Evolutionary conservation across 2,797 vertebrate genomes (phyloP), one percentile per base, ranked within the genome.

Genomic region (Peromyscus nudipes): DNA sequence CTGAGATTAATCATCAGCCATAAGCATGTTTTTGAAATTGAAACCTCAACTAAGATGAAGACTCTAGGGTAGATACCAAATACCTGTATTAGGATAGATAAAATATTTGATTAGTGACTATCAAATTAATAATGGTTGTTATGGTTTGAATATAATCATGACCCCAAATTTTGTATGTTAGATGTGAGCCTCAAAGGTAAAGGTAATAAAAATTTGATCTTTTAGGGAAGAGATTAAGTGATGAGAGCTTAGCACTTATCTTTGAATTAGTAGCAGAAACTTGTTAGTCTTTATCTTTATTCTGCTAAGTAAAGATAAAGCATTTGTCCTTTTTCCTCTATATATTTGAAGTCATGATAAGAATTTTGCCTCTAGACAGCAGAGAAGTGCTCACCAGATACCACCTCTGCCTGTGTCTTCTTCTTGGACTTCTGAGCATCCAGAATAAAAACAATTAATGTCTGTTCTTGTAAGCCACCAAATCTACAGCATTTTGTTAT

Each of bases 1-100:
- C 10, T 27, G 4, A 81, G 25, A 6, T 31, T 64, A 19, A 69
- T 14, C 1, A 57, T 9, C 1, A 52, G 4, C 4, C 0, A 3
- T 21, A n/a, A 40, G 1, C 43, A 85, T n/a, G 17, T 34, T 46
- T 43, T 65, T 12, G 16, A 34, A 69, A n/a, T n/a, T 69, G 17
- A 17, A 19, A 69, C 67, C 2, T 34, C 7, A 69, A 69, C 2
- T 19, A 69, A 69, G 14, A 67, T 27, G 31, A 34, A 69, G 31
- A 69, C 65, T 69, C 6, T 64, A 84, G 31, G 16, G 21, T 16
- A 60, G 23, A 46, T 84, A 65, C 64, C 4, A 84, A 84, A 64
- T 62, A 64, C 31, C 4, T 57, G 4, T 57, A 19, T 57, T 57
- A 84, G 6, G 27, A 31, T 16, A 60, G 23, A 46, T 84, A 65